phyloP scores from a whole-genome alignment of 2,888 invertebrate genomes.

The Hypselothyrea guttata region DNA sequence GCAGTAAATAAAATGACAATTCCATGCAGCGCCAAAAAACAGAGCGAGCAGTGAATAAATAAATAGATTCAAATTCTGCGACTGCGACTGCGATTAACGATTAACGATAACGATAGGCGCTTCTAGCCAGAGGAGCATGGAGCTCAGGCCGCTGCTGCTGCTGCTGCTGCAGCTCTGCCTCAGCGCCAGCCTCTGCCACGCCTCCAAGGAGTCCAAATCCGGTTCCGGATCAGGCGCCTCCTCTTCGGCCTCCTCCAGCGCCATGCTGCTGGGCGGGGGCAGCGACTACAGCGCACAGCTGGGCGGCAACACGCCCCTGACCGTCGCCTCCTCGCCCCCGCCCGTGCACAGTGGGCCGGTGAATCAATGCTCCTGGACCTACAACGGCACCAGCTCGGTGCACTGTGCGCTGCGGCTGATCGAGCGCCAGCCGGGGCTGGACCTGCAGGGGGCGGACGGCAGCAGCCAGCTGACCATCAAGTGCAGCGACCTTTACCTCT shows the following conservation, averaged over 20 bases:
- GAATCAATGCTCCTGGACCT: slow-evolving; percentile 83
- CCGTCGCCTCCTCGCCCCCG: slow-evolving; percentile 35
- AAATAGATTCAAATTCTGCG: too few relatives aligned
- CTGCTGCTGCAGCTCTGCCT: slow-evolving; percentile 20
- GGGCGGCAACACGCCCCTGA: slow-evolving; percentile 18
- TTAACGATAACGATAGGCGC: too few relatives aligned
- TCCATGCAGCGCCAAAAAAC: slow-evolving; percentile 34
- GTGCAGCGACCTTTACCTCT: slow-evolving; percentile 90
- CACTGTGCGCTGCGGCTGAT: slow-evolving; percentile 88
- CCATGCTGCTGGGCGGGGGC: slow-evolving; percentile 62
- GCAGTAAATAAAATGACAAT: slow-evolving; percentile 56
- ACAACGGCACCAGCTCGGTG: slow-evolving; percentile 83
- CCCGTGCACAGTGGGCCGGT: slow-evolving; percentile 58
- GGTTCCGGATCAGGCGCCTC: not conserved
- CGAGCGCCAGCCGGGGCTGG: slow-evolving; percentile 86
- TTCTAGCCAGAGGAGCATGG: slow-evolving; percentile 21
- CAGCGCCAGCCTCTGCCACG: slow-evolving; percentile 1
- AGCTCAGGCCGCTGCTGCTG: slow-evolving; percentile 33
- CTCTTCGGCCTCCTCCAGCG: slow-evolving; percentile 45
- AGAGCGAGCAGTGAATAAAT: slow-evolving; percentile 9
- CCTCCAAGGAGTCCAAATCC: not conserved
- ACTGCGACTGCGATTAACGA: too few relatives aligned
- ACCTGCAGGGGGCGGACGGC: slow-evolving; percentile 85
- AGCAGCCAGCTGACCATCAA: slow-evolving; percentile 88
- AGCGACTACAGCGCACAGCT: slow-evolving; percentile 60